phyloP scores from a whole-genome alignment of 2,797 vertebrate genomes.

The Microctenopoma steveboyesi region DNA sequence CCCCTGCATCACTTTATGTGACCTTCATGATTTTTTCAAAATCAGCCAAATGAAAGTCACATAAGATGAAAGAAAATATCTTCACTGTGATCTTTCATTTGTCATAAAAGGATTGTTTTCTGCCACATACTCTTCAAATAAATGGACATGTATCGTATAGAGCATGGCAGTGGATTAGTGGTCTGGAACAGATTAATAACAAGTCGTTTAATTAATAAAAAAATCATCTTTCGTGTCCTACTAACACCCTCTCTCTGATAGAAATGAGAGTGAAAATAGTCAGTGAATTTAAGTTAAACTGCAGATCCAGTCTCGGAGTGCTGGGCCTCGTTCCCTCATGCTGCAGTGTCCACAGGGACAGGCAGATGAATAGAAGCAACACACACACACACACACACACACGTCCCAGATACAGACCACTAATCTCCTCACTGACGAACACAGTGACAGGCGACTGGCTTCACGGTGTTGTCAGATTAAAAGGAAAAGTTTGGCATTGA shows the following conservation, averaged over 20 bases:
- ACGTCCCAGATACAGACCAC: constrained; percentile 43
- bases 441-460: constrained; percentile 30
- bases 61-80: constrained; percentile 11
- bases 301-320: constrained; percentile 39
- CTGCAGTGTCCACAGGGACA: constrained; percentile 37
- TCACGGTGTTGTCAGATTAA: constrained; percentile 54
- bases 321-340: constrained; percentile 39
- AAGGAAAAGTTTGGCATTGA: constrained; percentile 20
- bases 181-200: constrained; percentile 47
- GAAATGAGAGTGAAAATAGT: constrained; percentile 48
- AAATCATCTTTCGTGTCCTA: constrained; percentile 38
- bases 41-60: background rate
- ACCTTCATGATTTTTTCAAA: background rate
- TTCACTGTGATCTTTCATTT: constrained; percentile 32
- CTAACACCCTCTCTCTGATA: constrained; percentile 48
- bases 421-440: constrained; percentile 53
- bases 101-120: constrained; percentile 1
- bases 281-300: constrained; percentile 34
- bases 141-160: constrained; percentile 17
- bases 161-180: constrained; percentile 20
- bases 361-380: constrained; percentile 38
- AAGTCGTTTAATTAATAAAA: constrained; percentile 34
- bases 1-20: background rate
- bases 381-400: constrained; percentile 21
- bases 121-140: background rate